Evolutionary conservation across 92 coral and sea anemone genomes (phyloP).

Genomic region (Micromussa lordhowensis): DNA sequence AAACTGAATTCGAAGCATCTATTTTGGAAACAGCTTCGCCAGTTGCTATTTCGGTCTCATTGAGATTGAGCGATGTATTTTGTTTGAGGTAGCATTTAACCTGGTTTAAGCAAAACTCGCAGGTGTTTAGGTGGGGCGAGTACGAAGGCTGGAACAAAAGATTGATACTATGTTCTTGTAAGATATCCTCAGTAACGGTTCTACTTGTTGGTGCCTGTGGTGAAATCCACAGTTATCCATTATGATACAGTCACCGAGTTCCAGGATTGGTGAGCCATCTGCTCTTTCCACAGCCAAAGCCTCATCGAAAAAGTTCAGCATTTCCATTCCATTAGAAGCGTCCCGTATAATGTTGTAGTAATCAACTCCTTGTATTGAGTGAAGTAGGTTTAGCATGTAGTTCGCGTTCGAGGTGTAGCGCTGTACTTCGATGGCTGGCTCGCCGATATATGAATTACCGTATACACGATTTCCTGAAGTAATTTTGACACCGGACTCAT

Average conservation of each 20-base stretch:
- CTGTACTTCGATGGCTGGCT: constrained; percentile 65
- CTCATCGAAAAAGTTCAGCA: constrained; percentile 45
- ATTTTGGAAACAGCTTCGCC: constrained; percentile 18
- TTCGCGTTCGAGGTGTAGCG: constrained; percentile 72
- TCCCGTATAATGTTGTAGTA: constrained; percentile 25
- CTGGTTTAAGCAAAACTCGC: constrained; percentile 46
- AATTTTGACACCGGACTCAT: constrained; percentile 51
- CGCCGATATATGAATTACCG: constrained; percentile 63
- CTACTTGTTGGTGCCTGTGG: constrained; percentile 41
- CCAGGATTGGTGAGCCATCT: constrained; percentile 55
- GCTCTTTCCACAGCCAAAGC: constrained; percentile 31
- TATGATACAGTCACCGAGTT: constrained; percentile 44
- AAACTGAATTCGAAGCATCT: constrained; percentile 6
- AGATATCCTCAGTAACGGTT: constrained; percentile 45
- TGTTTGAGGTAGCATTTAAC: constrained; percentile 50
- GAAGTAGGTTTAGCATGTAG: constrained; percentile 61
- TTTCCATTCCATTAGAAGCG: constrained; percentile 56
- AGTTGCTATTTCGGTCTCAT: constrained; percentile 66
- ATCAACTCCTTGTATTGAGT: constrained; percentile 58
- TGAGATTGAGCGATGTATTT: constrained; percentile 44
- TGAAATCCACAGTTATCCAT: constrained; percentile 69
- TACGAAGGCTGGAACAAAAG: constrained; percentile 56
- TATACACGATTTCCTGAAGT: constrained; percentile 30
- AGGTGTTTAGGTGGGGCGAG: constrained; percentile 55
- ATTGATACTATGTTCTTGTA: constrained; percentile 29